These are phyloP conservation scores for Macaria liturata DNA, from an alignment of 2,888 invertebrate species.

Conservation along the genomic window DNA sequence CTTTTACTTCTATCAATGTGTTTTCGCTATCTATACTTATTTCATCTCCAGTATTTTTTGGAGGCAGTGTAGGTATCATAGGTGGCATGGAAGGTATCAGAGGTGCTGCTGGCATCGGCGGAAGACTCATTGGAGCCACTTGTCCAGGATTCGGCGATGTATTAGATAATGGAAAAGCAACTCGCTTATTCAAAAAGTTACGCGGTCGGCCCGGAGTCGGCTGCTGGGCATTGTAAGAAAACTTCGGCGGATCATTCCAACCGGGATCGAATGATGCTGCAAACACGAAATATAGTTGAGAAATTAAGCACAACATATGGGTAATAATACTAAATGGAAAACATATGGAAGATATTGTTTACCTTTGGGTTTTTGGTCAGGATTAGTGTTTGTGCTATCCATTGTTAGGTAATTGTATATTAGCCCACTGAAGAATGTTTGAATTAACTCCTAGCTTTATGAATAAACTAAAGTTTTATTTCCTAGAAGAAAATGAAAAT, in stretches of 20 bases:
- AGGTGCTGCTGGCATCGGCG: conserved; percentile 49
- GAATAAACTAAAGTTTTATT: too few species aligned
- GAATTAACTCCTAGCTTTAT: too few species aligned
- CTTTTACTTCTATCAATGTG: conserved; percentile 59
- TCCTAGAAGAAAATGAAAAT: too few species aligned
- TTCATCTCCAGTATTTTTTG: conserved; percentile 32
- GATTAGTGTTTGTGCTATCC: conserved; percentile 32
- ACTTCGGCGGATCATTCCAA: conserved; percentile 83
- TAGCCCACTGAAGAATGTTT: too few species aligned
- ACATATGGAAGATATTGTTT: conserved; percentile 14
- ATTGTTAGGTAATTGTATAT: neutral
- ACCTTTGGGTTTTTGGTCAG: conserved; percentile 51
- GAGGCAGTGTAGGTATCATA: conserved; percentile 24
- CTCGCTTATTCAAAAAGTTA: conserved; percentile 78
- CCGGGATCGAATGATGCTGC: conserved; percentile 77
- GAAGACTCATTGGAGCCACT: conserved; percentile 47
- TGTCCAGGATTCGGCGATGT: conserved; percentile 37
- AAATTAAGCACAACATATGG: too few species aligned
- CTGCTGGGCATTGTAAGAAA: conserved; percentile 70
- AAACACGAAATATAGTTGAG: neutral
- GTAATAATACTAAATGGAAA: neutral
- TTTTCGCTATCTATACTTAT: conserved; percentile 55
- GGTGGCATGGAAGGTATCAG: conserved; percentile 40
- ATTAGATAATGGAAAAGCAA: conserved; percentile 75
- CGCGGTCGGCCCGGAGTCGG: conserved; percentile 68